phyloP scores from a whole-genome alignment of 2,113 vertebrate species.

The Smithornis capensis region DNA sequence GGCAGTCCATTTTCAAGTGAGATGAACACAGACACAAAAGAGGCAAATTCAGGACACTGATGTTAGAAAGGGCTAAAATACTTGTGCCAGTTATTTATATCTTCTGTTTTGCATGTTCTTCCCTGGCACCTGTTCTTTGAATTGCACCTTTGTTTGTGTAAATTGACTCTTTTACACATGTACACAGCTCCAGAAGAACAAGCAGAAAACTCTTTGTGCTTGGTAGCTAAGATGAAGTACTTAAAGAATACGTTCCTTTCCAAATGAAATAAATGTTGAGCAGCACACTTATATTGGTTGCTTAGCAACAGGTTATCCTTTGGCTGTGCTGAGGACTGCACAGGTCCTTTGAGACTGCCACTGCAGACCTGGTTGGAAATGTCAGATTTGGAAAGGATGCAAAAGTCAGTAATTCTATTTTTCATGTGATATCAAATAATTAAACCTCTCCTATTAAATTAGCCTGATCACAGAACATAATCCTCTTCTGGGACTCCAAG shows the following conservation, averaged over 20 bases:
- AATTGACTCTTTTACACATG: background rate
- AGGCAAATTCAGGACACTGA: background rate
- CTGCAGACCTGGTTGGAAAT: conserved; percentile 45
- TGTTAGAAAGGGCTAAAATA: background rate
- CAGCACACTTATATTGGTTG: conserved; percentile 38
- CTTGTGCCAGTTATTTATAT: background rate
- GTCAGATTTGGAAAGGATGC: conserved; percentile 47
- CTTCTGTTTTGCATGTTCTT: background rate
- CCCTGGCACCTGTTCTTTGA: background rate
- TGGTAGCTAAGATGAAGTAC: background rate
- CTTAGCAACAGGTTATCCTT: conserved; percentile 66
- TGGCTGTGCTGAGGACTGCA: conserved; percentile 30
- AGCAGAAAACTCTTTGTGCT: background rate
- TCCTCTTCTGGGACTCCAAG: background rate
- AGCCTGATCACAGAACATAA: background rate
- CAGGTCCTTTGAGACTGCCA: conserved; percentile 7
- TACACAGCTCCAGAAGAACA: background rate
- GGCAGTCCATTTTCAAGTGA: background rate
- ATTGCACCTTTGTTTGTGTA: background rate
- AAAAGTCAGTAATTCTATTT: conserved; percentile 5
- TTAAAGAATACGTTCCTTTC: conserved; percentile 3
- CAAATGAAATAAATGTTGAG: conserved; percentile 58
- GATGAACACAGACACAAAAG: background rate
- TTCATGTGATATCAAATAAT: conserved; percentile 19
- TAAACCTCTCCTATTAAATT: conserved; percentile 44